Conservation (phyloP, 2,888 invertebrate genomes). For the Mellilla xanthometata region DNA sequence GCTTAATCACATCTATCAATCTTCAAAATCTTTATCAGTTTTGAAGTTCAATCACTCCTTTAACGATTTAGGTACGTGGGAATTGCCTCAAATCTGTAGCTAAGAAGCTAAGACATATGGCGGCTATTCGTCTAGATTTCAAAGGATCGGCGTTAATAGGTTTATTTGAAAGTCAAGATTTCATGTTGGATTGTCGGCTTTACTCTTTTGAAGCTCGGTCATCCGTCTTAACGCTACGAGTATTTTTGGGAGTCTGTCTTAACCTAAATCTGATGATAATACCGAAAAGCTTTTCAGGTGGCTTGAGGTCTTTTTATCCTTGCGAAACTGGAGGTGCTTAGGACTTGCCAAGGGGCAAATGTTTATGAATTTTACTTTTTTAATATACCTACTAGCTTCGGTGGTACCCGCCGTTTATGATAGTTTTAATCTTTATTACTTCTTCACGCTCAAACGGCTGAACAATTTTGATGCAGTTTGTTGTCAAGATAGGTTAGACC, state of each 20-base stretch:
- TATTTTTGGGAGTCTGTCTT: conserved; percentile 19
- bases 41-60: neutral
- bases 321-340: too few relatives aligned
- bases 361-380: too few relatives aligned
- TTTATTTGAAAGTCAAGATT: conserved; percentile 21
- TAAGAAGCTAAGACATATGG: conserved; percentile 7
- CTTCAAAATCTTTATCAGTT: conserved; percentile 8
- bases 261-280: conserved; percentile 28
- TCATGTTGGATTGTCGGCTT: conserved; percentile 16
- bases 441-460: too few relatives aligned
- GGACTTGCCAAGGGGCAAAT: too few relatives aligned
- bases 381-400: too few relatives aligned
- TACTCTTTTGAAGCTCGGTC: conserved; percentile 18
- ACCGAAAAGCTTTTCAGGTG: too few relatives aligned
- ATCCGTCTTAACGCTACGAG: conserved; percentile 21
- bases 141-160: conserved; percentile 14
- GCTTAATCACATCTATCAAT: conserved; percentile 1
- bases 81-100: conserved; percentile 1
- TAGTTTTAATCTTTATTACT: too few relatives aligned
- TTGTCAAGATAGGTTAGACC: too few relatives aligned
- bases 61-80: conserved; percentile 7
- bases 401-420: too few relatives aligned
- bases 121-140: conserved; percentile 16
- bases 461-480: too few relatives aligned
- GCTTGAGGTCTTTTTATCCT: conserved; percentile 13